phyloP scores from a whole-genome alignment of 2,797 vertebrate species.

The Catharus ustulatus region DNA sequence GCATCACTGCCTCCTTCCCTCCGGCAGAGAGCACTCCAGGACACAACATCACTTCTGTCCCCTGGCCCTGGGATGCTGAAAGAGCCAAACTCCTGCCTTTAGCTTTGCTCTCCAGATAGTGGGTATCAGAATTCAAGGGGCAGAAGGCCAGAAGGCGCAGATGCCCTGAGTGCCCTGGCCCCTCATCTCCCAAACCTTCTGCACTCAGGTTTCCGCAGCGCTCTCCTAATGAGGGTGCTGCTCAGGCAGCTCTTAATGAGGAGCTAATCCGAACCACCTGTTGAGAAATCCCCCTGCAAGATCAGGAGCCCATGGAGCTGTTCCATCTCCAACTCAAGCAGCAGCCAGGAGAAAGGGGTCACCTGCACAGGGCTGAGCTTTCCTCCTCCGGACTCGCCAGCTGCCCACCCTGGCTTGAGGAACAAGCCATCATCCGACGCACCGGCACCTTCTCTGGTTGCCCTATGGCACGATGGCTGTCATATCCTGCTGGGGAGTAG shows the following conservation, averaged over 20 bases:
- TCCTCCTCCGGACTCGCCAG: fast-evolving
- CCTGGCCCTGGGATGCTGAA: background rate
- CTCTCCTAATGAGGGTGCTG: conserved; percentile 58
- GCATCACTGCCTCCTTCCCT: conserved; percentile 10
- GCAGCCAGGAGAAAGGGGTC: background rate
- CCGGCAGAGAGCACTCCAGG: conserved; percentile 67
- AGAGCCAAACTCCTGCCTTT: background rate
- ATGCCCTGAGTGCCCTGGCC: background rate
- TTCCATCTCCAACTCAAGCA: background rate
- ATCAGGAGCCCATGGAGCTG: conserved; percentile 10
- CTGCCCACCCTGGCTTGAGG: background rate
- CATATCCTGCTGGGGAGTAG: background rate
- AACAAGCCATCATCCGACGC: background rate
- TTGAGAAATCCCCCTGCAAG: conserved; percentile 49
- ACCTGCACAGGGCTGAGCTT: background rate
- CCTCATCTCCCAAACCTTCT: background rate
- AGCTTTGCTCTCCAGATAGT: background rate
- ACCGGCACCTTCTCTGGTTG: background rate
- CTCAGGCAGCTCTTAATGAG: conserved; percentile 57
- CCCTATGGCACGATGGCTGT: background rate
- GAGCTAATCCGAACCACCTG: conserved; percentile 69
- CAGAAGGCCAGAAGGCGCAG: background rate
- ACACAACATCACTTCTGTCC: background rate
- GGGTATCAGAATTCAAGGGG: conserved; percentile 5
- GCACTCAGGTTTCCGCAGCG: background rate